These are phyloP conservation scores for Trissonchulus latispiculum DNA, from an alignment of 2,888 invertebrate genomes.

Conservation along the genomic window DNA sequence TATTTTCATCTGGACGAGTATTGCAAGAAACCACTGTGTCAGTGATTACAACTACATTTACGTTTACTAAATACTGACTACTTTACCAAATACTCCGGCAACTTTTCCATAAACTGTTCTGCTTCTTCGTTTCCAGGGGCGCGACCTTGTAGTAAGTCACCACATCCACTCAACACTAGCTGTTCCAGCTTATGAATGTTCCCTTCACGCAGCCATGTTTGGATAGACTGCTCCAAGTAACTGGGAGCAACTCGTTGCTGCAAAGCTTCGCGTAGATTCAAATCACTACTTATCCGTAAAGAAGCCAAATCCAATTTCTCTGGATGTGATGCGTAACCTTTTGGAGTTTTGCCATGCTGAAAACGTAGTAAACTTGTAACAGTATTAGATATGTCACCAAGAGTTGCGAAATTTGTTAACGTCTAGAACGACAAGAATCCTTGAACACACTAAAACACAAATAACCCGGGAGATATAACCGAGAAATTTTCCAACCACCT, in stretches of 20 bases:
- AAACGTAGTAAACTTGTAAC: conserved; percentile 20
- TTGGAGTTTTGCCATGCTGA: conserved; percentile 45
- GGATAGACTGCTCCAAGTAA: conserved; percentile 60
- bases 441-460: too few species aligned
- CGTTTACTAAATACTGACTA: too few species aligned
- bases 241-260: conserved; percentile 43
- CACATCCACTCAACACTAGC: conserved; percentile 81
- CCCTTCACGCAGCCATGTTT: conserved; percentile 89
- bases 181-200: conserved; percentile 73
- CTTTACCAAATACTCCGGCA: conserved; percentile 21
- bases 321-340: conserved; percentile 44
- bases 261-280: conserved; percentile 37
- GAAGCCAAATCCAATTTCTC: conserved; percentile 43
- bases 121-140: conserved; percentile 60
- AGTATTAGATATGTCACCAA: too few species aligned
- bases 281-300: conserved; percentile 6
- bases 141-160: conserved; percentile 60
- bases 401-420: too few species aligned
- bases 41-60: too few species aligned
- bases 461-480: too few species aligned
- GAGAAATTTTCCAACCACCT: too few species aligned
- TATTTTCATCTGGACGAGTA: too few species aligned
- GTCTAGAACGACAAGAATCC: too few species aligned
- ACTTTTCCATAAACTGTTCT: conserved; percentile 47
- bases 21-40: too few species aligned